These are phyloP conservation scores for Sceloporus tristichus DNA, from an alignment of 2,113 vertebrate genomes.

Conservation along the genomic window DNA sequence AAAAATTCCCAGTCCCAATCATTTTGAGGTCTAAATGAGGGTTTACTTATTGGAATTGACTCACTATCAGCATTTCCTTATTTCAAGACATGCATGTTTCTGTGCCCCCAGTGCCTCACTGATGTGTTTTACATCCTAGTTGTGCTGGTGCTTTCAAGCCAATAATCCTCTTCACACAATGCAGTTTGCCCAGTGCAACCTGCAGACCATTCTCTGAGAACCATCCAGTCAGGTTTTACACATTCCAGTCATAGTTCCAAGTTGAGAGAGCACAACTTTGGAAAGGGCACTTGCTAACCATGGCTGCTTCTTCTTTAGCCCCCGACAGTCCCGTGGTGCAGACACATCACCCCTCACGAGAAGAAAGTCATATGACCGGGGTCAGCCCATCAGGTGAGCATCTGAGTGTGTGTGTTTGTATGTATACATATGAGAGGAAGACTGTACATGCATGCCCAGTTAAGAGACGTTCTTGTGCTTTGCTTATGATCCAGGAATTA, in stretches of 20 bases:
- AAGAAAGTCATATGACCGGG: conserved; percentile 94
- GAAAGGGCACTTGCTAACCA: conserved; percentile 10
- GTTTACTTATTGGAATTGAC: background rate
- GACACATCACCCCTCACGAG: conserved; percentile 92
- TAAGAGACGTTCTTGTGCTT: no score
- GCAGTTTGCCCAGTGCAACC: background rate
- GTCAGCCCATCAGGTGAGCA: conserved; percentile 86
- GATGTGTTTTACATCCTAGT: background rate
- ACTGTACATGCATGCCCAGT: background rate
- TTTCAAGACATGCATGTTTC: background rate
- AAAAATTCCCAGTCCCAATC: no score
- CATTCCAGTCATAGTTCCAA: background rate
- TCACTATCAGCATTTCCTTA: background rate
- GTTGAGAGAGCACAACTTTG: background rate
- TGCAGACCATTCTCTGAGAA: background rate
- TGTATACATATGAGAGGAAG: background rate
- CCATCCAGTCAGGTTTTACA: background rate
- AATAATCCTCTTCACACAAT: background rate
- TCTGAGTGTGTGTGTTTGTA: background rate
- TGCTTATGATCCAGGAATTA: background rate
- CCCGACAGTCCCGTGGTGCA: conserved; percentile 90
- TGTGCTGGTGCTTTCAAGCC: background rate
- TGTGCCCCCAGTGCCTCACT: background rate
- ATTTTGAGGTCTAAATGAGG: background rate
- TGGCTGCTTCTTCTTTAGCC: conserved; percentile 75